A percentile compares a stretch with the other conserved stretches of the same genome.
These are phyloP conservation scores for Copsychus sechellarum DNA, from an alignment of 2,113 vertebrate genomes.

Conservation along the genomic window DNA sequence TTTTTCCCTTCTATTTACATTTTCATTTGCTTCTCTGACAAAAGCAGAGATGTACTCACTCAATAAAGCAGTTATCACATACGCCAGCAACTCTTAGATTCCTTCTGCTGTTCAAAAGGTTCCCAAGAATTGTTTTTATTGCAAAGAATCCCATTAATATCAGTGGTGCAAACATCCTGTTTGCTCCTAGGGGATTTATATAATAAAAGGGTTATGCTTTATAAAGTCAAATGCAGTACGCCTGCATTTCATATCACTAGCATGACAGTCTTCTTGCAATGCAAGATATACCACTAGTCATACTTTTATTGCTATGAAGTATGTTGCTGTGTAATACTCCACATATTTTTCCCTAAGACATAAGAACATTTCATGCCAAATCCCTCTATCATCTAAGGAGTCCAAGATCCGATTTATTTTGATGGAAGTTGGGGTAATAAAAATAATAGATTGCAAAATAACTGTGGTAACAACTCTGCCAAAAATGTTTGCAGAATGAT, in stretches of 20 bases:
- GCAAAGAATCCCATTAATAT: constrained; percentile 16
- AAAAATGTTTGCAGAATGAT: not conserved
- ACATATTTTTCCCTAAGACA: not conserved
- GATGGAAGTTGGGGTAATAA: not conserved
- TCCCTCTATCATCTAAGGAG: not conserved
- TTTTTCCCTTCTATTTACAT: not conserved
- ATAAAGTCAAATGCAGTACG: not conserved
- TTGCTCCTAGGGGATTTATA: not conserved
- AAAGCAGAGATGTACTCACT: not conserved
- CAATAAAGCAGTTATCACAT: constrained; percentile 6
- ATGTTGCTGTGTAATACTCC: not conserved
- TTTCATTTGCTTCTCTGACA: constrained; percentile 24
- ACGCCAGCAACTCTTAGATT: not conserved
- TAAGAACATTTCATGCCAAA: constrained; percentile 2
- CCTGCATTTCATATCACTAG: not conserved
- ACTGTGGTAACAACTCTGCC: not conserved
- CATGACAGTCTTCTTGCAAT: not conserved
- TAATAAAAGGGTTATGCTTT: constrained; percentile 4
- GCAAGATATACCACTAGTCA: not conserved
- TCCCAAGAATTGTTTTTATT: not conserved
- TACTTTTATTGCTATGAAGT: not conserved
- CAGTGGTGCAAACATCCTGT: not conserved
- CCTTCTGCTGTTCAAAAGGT: not conserved
- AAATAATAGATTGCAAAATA: not conserved
- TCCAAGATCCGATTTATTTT: not conserved